Evolutionary conservation across 35 echinoderm and acorn worm genomes (phyloP), one percentile per base, ranked within the genome.

Genomic region (Apostichopus japonicus): DNA sequence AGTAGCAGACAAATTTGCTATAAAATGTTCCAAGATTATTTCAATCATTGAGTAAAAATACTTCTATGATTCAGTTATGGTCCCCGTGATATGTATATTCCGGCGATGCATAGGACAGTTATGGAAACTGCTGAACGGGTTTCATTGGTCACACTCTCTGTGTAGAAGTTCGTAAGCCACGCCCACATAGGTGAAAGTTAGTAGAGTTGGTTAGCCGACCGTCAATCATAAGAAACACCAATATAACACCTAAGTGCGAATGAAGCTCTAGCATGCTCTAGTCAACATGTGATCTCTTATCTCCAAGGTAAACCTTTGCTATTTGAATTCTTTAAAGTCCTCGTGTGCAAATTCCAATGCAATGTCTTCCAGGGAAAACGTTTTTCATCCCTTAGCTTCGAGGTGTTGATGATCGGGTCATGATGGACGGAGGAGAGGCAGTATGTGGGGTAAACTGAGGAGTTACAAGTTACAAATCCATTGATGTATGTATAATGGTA

Each of bases 151-250:
- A 44, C 33, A 44, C 33, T 44, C 33, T 44, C 33, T 44, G 33
- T 44, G 33, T 44, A 44, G 33, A 83, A 55, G n/a, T 83, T 83
- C 13, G n/a, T 54, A 83, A 83, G n/a, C 79, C 79, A 83, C 79
- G 79, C 79, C 79, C 51, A 19, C 77, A 11, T 79, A 10, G 44
- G 15, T 54, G 33, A 83, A 44, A 83, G 54, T 51, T 54, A 52
- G 9, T 33, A 17, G 79, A 33, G 33, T 54, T n/a, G 6, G 79
- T 54, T 14, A 44, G 13, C 78, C 24, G n/a, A 16, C 27, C 54
- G 79, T 83, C 79, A 83, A 83, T 83, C 79, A 83, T 52, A 83
- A 55, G 79, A 52, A 55, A 83, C 79, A 52, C 79, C 79, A 83
- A 83, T 19, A 83, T 83, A 4, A 19, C 79, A 83, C 79, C 79